phyloP scores from a whole-genome alignment of 1,140 invertebrate species.

The Pseudomyrmex flavicornis region DNA sequence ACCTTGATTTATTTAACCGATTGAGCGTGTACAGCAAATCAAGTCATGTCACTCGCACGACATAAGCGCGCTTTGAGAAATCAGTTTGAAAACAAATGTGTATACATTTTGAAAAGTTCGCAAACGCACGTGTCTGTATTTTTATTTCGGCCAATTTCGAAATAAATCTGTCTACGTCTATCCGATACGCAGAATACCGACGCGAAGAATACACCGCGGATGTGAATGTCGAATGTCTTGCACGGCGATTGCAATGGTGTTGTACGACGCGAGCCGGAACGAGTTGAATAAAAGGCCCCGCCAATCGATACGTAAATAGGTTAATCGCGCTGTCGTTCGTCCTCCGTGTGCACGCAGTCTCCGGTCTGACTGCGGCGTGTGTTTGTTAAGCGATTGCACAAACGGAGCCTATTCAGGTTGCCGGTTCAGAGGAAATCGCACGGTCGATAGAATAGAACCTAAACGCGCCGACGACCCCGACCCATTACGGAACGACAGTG shows the following conservation, averaged over 20 bases:
- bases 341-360: constrained; percentile 48
- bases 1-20: background rate
- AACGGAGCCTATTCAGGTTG: constrained; percentile 70
- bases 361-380: background rate
- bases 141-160: background rate
- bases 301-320: constrained; percentile 72
- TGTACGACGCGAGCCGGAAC: constrained; percentile 29
- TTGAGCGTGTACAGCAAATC: background rate
- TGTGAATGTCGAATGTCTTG: background rate
- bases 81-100: background rate
- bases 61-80: background rate
- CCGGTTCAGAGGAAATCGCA: constrained; percentile 75
- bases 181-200: background rate
- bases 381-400: constrained; percentile 48
- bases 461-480: constrained; percentile 68
- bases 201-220: background rate
- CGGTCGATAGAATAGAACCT: constrained; percentile 68
- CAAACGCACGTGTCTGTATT: no score
- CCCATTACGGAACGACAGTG: constrained; percentile 58
- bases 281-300: constrained; percentile 54
- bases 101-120: background rate
- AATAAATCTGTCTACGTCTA: background rate
- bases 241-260: background rate
- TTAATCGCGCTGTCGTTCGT: constrained; percentile 63
- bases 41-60: no score